Conservation (phyloP, 2,888 invertebrate genomes). For the Drosophila anomalata region DNA sequence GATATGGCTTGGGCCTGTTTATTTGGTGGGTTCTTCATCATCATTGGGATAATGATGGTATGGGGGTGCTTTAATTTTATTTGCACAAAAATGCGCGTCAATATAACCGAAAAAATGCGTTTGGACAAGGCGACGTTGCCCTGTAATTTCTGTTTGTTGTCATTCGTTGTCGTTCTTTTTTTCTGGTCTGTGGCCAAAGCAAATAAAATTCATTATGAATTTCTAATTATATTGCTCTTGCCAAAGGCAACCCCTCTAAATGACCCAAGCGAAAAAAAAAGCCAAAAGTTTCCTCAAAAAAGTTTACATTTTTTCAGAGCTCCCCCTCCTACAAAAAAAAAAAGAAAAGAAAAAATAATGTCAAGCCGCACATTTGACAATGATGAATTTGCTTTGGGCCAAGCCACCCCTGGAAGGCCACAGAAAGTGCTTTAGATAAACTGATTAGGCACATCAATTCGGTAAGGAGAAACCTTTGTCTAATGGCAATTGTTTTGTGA, state of each 20-base stretch:
- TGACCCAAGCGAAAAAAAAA: conserved; percentile 15
- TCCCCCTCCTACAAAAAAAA: too few species aligned
- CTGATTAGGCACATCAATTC: conserved; percentile 79
- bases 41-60: conserved; percentile 5
- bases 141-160: conserved; percentile 22
- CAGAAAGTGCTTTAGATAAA: conserved; percentile 63
- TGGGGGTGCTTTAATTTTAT: conserved; percentile 71
- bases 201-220: conserved; percentile 81
- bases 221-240: conserved; percentile 70
- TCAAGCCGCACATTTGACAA: conserved; percentile 75
- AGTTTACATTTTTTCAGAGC: conserved; percentile 53
- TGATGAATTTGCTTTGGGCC: conserved; percentile 67
- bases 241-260: conserved; percentile 41
- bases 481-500: conserved; percentile 74
- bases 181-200: conserved; percentile 64
- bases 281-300: conserved; percentile 55
- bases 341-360: conserved; percentile 56
- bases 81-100: conserved; percentile 75
- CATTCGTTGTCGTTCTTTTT: conserved; percentile 30
- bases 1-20: conserved; percentile 74
- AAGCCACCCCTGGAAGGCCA: conserved; percentile 53
- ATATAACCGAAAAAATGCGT: conserved; percentile 57
- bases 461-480: conserved; percentile 44
- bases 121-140: conserved; percentile 50
- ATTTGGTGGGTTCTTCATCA: conserved; percentile 31